phyloP scores from a whole-genome alignment of 2,113 vertebrate genomes.

The Glareola pratincola region DNA sequence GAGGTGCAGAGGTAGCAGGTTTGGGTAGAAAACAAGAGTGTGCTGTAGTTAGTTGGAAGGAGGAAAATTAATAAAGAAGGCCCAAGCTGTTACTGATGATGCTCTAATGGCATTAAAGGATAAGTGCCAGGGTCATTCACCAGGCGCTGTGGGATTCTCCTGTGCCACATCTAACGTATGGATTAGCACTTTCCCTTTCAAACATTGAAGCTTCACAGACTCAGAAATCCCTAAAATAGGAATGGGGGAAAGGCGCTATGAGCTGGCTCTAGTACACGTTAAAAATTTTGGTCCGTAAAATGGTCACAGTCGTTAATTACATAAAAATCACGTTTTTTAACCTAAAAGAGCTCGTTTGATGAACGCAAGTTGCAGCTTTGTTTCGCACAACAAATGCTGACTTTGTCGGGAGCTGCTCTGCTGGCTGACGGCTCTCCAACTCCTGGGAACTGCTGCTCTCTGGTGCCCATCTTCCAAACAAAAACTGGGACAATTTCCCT shows the following conservation, averaged over 20 bases:
- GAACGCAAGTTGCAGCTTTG: neutral
- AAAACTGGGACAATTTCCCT: neutral
- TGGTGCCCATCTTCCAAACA: conserved; percentile 46
- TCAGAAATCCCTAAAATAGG: neutral
- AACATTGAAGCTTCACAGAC: neutral
- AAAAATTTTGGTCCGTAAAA: neutral
- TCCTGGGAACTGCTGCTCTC: conserved; percentile 64
- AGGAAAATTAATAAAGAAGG: neutral
- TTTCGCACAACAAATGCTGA: neutral
- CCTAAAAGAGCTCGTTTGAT: neutral
- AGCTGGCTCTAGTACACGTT: neutral
- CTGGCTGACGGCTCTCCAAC: conserved; percentile 3
- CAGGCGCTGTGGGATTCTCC: neutral
- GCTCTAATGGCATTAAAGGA: neutral
- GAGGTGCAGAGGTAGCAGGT: neutral
- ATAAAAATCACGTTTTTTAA: neutral
- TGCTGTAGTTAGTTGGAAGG: neutral
- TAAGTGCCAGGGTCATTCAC: neutral
- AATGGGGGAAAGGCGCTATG: neutral
- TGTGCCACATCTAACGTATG: fast-evolving
- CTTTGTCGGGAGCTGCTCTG: neutral
- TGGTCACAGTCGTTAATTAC: neutral
- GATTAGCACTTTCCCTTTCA: neutral
- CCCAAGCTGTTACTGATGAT: neutral
- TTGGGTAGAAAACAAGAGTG: neutral